These are phyloP conservation scores for Seira musarum DNA, from an alignment of 2,888 invertebrate species.

Conservation along the genomic window DNA sequence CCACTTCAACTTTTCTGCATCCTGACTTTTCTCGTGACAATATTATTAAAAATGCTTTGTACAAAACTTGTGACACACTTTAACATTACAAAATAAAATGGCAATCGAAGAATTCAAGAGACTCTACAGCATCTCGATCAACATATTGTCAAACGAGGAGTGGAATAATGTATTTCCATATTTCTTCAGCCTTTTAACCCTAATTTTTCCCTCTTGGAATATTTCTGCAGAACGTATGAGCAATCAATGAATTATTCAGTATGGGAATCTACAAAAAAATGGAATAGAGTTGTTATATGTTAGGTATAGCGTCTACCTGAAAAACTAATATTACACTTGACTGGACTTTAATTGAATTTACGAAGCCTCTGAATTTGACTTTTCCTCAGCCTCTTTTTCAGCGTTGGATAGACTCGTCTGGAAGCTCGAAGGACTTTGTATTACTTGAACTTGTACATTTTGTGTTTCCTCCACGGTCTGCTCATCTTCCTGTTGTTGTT, in stretches of 20 bases:
- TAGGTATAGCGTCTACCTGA: background rate
- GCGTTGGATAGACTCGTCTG: conserved; percentile 53
- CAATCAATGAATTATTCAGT: background rate
- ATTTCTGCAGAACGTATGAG: conserved; percentile 8
- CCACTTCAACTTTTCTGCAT: background rate
- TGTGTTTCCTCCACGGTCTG: conserved; percentile 2
- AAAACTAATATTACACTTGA: conserved; percentile 27
- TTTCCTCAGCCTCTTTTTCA: conserved; percentile 43
- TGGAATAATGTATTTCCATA: background rate
- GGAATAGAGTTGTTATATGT: background rate
- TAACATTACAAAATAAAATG: background rate
- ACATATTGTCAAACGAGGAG: background rate
- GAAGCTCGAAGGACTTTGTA: conserved; percentile 50
- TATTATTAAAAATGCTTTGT: conserved; percentile 37
- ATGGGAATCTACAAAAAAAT: background rate
- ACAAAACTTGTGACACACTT: conserved; percentile 28
- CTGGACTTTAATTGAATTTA: conserved; percentile 19
- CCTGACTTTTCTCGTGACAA: conserved; percentile 31
- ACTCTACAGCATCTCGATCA: conserved; percentile 26
- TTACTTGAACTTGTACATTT: background rate
- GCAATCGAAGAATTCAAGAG: conserved; percentile 4
- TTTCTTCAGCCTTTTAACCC: conserved; percentile 12
- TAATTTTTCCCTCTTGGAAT: background rate
- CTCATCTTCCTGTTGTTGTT: conserved; percentile 22
- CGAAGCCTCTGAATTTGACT: background rate